Percentiles rank a stretch among this genome's conserved stretches.
Evolutionary conservation across 2,888 invertebrate genomes (phyloP).

Genomic region (Odontocerum albicorne): DNA sequence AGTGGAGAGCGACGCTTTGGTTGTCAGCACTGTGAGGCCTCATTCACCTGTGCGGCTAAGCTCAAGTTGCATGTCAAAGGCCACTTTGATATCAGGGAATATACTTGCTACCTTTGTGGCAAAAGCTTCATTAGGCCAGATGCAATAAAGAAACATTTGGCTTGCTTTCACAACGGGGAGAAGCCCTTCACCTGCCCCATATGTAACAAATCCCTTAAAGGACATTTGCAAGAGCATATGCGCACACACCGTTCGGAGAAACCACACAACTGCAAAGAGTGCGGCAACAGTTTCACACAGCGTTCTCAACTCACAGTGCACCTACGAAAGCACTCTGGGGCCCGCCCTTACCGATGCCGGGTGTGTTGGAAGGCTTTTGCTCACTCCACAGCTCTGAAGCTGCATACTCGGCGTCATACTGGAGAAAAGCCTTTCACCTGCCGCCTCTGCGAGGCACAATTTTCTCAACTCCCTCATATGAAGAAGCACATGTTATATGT

Average conservation of each 20-base stretch:
- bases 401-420: constrained; percentile 81
- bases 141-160: constrained; percentile 74
- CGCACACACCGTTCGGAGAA: constrained; percentile 75
- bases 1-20: constrained; percentile 70
- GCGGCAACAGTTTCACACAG: constrained; percentile 79
- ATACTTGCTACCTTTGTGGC: constrained; percentile 78
- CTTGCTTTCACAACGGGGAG: constrained; percentile 72
- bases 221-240: constrained; percentile 82
- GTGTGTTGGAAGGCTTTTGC: constrained; percentile 80
- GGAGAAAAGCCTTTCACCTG: constrained; percentile 83
- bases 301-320: constrained; percentile 84
- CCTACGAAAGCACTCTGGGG: constrained; percentile 81
- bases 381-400: constrained; percentile 81
- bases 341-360: constrained; percentile 78
- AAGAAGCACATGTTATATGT: constrained; percentile 88
- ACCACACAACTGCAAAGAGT: constrained; percentile 76
- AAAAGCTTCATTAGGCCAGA: constrained; percentile 75
- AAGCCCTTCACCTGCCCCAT: constrained; percentile 78
- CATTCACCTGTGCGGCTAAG: constrained; percentile 68
- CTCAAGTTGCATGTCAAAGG: constrained; percentile 66
- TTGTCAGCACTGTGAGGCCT: constrained; percentile 71
- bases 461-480: constrained; percentile 82
- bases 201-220: constrained; percentile 79
- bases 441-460: constrained; percentile 69
- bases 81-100: constrained; percentile 75